These are phyloP conservation scores for Orestias chungarensis DNA, from an alignment of 2,797 vertebrate genomes.

Conservation along the genomic window DNA sequence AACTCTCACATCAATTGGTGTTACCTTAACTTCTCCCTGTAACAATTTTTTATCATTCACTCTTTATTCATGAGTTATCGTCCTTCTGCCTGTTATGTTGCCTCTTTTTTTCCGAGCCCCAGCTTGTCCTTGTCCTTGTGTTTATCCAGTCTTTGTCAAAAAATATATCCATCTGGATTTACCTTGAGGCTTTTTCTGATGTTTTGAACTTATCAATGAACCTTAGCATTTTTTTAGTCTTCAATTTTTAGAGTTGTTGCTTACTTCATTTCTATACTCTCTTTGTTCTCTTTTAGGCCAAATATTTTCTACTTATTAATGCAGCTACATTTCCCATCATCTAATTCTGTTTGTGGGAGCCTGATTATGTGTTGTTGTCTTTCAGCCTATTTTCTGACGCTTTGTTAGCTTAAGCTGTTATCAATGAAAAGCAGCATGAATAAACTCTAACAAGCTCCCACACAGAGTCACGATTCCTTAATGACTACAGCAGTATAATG, in stretches of 20 bases:
- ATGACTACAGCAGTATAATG: slow-evolving; percentile 17
- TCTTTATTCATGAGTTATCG: neutral
- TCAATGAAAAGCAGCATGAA: slow-evolving; percentile 30
- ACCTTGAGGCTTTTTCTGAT: neutral
- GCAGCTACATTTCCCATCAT: slow-evolving; percentile 1
- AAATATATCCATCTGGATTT: neutral
- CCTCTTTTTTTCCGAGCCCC: neutral
- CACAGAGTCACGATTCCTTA: slow-evolving; percentile 21
- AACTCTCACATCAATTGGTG: neutral
- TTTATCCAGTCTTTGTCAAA: neutral
- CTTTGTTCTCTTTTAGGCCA: neutral
- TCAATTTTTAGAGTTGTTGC: neutral
- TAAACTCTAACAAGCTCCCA: slow-evolving; percentile 18
- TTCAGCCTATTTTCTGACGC: slow-evolving; percentile 6
- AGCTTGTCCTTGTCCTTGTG: neutral
- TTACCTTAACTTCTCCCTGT: neutral
- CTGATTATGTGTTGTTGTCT: neutral
- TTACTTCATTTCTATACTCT: neutral
- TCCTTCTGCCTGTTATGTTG: neutral
- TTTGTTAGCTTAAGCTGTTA: slow-evolving; percentile 37
- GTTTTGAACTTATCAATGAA: neutral
- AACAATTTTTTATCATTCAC: too few relatives aligned
- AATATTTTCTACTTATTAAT: neutral
- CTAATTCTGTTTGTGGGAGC: neutral
- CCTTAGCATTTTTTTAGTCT: neutral